Conservation (phyloP, 2,888 invertebrate species). For the Orchesella flavescens region DNA sequence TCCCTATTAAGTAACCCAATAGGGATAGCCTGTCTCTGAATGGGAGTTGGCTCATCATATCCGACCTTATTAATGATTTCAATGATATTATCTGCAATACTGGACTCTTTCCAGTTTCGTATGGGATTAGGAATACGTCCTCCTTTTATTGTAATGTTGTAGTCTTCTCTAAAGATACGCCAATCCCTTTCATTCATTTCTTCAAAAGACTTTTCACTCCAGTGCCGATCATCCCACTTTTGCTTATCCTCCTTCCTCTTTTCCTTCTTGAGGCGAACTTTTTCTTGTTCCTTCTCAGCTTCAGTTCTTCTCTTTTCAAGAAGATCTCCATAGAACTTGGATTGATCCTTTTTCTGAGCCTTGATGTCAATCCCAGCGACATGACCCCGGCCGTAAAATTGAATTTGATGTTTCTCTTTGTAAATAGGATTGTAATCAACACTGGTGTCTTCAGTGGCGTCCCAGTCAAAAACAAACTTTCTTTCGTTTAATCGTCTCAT, state of each 20-base stretch:
- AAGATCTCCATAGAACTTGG: slow-evolving; percentile 96
- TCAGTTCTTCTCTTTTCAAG: slow-evolving; percentile 96
- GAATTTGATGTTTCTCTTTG: slow-evolving; percentile 79
- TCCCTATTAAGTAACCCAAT: slow-evolving; percentile 91
- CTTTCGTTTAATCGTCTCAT: slow-evolving; percentile 95
- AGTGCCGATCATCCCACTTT: slow-evolving; percentile 99
- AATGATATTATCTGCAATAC: slow-evolving; percentile 89
- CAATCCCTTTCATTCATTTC: slow-evolving; percentile 99
- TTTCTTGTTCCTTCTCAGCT: slow-evolving; percentile 97
- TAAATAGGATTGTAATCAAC: slow-evolving; percentile 97
- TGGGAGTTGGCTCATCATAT: slow-evolving; percentile 98
- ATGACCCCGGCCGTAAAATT: slow-evolving; percentile 98
- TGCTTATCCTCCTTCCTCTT: slow-evolving; percentile 97
- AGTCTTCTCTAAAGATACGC: slow-evolving; percentile 99
- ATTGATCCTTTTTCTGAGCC: slow-evolving; percentile 93
- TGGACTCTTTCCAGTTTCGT: slow-evolving; percentile 94
- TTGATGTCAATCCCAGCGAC: slow-evolving; percentile 99
- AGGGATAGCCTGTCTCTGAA: slow-evolving; percentile 99
- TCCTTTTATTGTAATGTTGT: slow-evolving; percentile 98
- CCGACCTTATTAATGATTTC: slow-evolving; percentile 96
- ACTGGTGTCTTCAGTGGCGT: slow-evolving; percentile 98
- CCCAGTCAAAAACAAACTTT: slow-evolving; percentile 99
- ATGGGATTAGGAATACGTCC: slow-evolving; percentile 97
- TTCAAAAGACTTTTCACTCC: slow-evolving; percentile 93
- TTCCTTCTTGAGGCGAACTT: slow-evolving; percentile 91